Evolutionary conservation across 2,797 vertebrate genomes (phyloP).

Genomic region (Syndactyla subalaris): DNA sequence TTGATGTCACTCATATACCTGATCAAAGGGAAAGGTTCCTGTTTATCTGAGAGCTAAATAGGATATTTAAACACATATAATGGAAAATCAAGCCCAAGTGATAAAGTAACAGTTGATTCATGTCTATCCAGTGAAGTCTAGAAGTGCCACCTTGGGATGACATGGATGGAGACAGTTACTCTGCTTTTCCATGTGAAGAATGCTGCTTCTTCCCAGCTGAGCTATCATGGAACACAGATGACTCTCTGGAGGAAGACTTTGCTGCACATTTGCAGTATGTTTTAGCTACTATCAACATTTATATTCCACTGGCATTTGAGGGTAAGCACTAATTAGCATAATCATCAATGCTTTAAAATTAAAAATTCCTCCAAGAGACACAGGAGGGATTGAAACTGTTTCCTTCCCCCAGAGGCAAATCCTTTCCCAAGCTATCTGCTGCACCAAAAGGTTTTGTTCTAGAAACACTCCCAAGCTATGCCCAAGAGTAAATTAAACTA

Average conservation of each 20-base stretch:
- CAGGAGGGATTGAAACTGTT: constrained; percentile 5
- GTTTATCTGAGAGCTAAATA: background rate
- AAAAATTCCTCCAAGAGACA: constrained; percentile 41
- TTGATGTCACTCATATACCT: background rate
- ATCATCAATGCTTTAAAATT: constrained; percentile 52
- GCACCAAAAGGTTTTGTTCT: constrained; percentile 26
- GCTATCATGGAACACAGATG: background rate
- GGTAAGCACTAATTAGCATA: constrained; percentile 56
- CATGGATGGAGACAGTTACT: background rate
- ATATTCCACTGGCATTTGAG: constrained; percentile 58
- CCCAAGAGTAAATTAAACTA: constrained; percentile 19
- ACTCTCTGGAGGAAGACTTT: constrained; percentile 34
- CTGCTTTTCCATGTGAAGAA: background rate
- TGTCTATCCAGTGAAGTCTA: background rate
- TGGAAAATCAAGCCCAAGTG: background rate
- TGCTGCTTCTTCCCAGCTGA: background rate
- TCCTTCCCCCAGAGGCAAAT: constrained; percentile 22
- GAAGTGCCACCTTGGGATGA: constrained; percentile 8
- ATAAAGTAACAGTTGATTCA: background rate
- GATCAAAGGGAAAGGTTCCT: background rate
- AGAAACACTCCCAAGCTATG: constrained; percentile 15
- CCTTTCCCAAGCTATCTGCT: constrained; percentile 33
- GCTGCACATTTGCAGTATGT: constrained; percentile 29
- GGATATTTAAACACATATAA: background rate
- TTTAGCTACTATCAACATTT: constrained; percentile 63